phyloP scores from a whole-genome alignment of 30 jellyfish, hydroid and myxozoan species.

The Hydra vulgaris region DNA sequence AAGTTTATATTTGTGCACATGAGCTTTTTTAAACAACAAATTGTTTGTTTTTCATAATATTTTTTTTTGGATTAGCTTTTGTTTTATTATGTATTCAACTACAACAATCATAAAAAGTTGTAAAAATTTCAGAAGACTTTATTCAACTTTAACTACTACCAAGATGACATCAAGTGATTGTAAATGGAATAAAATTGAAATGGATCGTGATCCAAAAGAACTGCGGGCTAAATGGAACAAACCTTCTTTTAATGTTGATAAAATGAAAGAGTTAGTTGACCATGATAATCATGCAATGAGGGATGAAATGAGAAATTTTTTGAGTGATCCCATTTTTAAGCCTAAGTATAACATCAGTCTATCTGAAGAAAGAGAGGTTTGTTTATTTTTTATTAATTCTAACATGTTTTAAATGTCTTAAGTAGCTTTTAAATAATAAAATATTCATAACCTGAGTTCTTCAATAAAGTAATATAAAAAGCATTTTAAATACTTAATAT shows the following conservation, averaged over 20 bases:
- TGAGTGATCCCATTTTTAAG: conserved; percentile 78
- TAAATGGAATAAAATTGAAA: conserved; percentile 30
- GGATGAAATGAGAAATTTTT: conserved; percentile 55
- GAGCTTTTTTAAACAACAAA: not conserved
- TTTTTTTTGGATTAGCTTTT: not conserved
- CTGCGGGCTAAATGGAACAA: conserved; percentile 65
- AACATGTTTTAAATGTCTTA: too few relatives aligned
- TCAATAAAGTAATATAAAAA: too few relatives aligned
- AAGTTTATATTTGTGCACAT: not conserved
- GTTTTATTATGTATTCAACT: not conserved
- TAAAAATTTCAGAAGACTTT: not conserved
- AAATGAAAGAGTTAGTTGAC: conserved; percentile 54
- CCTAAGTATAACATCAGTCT: conserved; percentile 69
- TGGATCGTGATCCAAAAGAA: conserved; percentile 41
- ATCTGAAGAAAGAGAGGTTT: conserved; percentile 61
- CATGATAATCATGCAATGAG: conserved; percentile 85
- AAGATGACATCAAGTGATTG: not conserved
- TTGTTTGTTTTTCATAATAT: not conserved
- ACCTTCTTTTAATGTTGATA: conserved; percentile 42
- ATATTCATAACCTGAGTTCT: too few relatives aligned
- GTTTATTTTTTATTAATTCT: not conserved
- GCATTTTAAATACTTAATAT: too few relatives aligned
- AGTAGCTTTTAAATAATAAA: too few relatives aligned
- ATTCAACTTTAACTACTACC: not conserved
- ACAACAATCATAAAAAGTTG: not conserved